Base-by-base conservation (phyloP, 2,113 vertebrate genomes). In the Platysteira castanea region DNA sequence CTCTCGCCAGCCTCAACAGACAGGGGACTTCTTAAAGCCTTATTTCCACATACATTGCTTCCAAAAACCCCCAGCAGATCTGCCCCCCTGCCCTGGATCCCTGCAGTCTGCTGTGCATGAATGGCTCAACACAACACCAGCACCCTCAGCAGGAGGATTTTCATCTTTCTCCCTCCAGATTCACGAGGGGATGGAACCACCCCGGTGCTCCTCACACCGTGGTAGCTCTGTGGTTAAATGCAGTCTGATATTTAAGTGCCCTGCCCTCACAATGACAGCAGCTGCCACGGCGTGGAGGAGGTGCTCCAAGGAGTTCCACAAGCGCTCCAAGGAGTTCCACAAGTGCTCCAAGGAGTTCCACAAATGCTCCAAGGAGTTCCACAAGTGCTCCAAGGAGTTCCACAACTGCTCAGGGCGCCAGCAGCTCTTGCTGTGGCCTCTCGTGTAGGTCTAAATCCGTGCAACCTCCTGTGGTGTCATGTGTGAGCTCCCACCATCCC, bases 171-270 rank as follows among this genome's bases (percentile, higher is more conserved):
- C 70, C 28, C 35, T 64, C 41, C 0, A 0, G 1, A 0, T 19
- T 41, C 26, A 13, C 0, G 0, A 2, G 2, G 56, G 23, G 0
- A 46, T 0, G 0, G 59, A 74, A 19, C 13, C 23, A 9, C 3
- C 0, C 13, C 7, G 1, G 30, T 1, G 11, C 8, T 69, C 35
- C 4, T 42, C 56, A 28, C 19, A 0, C 13, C 3, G 9, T 6
- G 6, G 14, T 10, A 10, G 3, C 3, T 4, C 6, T 52, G 11
- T 0, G 42, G 31, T 46, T 13, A 10, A 39, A 28, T 1, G 7
- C 1, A 3, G 15, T 2, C 28, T 92, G 3, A 42, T 26, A 1
- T 60, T 50, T 2, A 6, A 26, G 46, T 16, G 8, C 10, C 17
- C 11, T 31, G 3, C 17, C 24, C 56, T 64, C 24, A 5, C 1